Percentiles rank a stretch among this genome's conserved stretches.
Conservation (phyloP, 2,888 invertebrate species). For the Pachymerium ferrugineum region DNA sequence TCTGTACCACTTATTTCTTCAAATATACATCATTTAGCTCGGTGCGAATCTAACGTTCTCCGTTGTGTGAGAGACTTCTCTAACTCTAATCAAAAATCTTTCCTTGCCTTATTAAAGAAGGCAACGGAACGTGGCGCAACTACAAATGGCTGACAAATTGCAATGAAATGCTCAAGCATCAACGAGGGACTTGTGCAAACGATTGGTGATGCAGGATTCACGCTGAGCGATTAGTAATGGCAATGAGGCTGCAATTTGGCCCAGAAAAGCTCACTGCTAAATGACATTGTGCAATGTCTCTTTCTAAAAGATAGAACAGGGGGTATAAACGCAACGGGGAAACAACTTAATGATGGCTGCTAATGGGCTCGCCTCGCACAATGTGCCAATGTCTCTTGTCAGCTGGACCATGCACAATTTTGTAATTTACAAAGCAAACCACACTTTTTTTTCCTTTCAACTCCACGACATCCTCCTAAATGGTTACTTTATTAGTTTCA, state of each 20-base stretch:
- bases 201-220: conserved; percentile 25
- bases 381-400: not conserved
- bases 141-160: conserved; percentile 25
- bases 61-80: conserved; percentile 6
- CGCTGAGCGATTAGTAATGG: conserved; percentile 27
- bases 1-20: not conserved
- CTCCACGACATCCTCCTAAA: not conserved
- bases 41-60: conserved; percentile 6
- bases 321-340: conserved; percentile 21
- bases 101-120: conserved; percentile 20
- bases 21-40: conserved; percentile 16
- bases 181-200: conserved; percentile 27
- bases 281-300: conserved; percentile 24
- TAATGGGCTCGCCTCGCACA: conserved; percentile 17
- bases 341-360: conserved; percentile 27
- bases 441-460: not conserved
- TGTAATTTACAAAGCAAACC: not conserved
- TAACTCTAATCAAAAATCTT: conserved; percentile 12
- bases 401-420: not conserved
- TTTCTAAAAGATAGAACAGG: conserved; percentile 1
- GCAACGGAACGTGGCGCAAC: conserved; percentile 13
- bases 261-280: conserved; percentile 22
- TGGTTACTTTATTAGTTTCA: conserved; percentile 5
- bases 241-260: conserved; percentile 22
- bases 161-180: conserved; percentile 24